Evolutionary conservation across 1,140 invertebrate species (phyloP).

Genomic region (Zaprionus capensis): DNA sequence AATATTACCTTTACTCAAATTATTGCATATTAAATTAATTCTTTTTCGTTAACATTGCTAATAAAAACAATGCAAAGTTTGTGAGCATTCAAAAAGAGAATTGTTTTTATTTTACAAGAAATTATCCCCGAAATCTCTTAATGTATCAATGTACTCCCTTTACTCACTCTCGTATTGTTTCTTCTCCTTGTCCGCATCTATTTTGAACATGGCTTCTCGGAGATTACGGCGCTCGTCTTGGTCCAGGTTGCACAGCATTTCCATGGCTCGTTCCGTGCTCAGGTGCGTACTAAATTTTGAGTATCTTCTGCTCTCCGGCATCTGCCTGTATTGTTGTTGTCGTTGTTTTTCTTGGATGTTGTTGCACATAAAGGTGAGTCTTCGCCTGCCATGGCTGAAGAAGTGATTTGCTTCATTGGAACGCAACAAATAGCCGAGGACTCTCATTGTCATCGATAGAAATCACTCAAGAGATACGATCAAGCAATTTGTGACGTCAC

Average conservation of each 20-base stretch:
- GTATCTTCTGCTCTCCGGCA: conserved; percentile 31
- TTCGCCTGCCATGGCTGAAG: not conserved
- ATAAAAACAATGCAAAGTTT: not conserved
- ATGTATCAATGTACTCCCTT: not conserved
- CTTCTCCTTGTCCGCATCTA: conserved; percentile 66
- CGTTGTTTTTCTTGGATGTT: conserved; percentile 18
- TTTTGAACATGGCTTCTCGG: conserved; percentile 52
- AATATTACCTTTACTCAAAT: not conserved
- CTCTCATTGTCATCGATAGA: conserved; percentile 43
- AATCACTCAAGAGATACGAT: conserved; percentile 13
- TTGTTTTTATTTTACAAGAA: not conserved
- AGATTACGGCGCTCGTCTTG: conserved; percentile 64
- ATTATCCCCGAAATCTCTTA: not conserved
- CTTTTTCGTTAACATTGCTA: not conserved
- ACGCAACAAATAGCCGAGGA: conserved; percentile 37
- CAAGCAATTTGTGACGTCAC: conserved; percentile 36
- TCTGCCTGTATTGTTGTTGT: not conserved
- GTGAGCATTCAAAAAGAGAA: not conserved
- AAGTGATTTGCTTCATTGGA: conserved; percentile 6
- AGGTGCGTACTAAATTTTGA: conserved; percentile 66
- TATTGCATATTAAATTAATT: not conserved
- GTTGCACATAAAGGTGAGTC: conserved; percentile 11
- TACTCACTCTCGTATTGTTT: conserved; percentile 66
- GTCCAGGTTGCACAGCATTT: conserved; percentile 65
- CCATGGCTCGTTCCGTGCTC: conserved; percentile 60